A percentile compares a stretch with the other conserved stretches of the same genome.
phyloP scores from a whole-genome alignment of 2,888 invertebrate genomes.

The Cataglyphis rosenhaueri region DNA sequence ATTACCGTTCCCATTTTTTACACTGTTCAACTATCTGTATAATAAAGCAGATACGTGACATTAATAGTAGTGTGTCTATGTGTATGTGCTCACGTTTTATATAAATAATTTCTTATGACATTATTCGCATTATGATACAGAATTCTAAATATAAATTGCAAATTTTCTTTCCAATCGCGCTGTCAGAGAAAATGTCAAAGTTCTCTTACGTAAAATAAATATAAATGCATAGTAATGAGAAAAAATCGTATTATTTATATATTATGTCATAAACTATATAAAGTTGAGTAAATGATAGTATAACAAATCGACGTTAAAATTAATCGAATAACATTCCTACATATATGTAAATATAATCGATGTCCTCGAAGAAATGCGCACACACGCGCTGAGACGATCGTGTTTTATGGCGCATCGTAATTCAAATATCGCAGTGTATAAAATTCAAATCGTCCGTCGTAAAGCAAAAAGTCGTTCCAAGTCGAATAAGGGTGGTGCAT shows the following conservation, averaged over 20 bases:
- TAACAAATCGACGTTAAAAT: not conserved
- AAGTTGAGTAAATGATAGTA: not conserved
- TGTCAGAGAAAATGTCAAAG: not conserved
- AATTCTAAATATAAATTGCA: not conserved
- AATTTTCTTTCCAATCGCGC: not conserved
- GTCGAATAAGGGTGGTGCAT: slow-evolving; percentile 60
- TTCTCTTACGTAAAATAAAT: not conserved
- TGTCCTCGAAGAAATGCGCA: slow-evolving; percentile 23
- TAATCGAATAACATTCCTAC: not conserved
- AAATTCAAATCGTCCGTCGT: slow-evolving; percentile 66
- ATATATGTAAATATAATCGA: not conserved
- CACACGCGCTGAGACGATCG: slow-evolving; percentile 32
- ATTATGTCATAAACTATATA: not conserved
- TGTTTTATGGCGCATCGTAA: slow-evolving; percentile 61
- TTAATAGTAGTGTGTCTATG: not conserved
- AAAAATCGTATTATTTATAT: not conserved
- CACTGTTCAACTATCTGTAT: not conserved
- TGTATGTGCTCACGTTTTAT: not conserved
- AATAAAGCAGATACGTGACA: slow-evolving; percentile 21
- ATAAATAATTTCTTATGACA: not conserved
- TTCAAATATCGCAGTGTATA: slow-evolving; percentile 65
- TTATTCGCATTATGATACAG: not conserved
- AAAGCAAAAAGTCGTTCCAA: slow-evolving; percentile 65
- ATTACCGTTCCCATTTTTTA: slow-evolving; percentile 7
- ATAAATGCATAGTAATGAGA: not conserved